Base-by-base conservation (phyloP, 2,888 invertebrate species). In the Branchellion lobata region DNA sequence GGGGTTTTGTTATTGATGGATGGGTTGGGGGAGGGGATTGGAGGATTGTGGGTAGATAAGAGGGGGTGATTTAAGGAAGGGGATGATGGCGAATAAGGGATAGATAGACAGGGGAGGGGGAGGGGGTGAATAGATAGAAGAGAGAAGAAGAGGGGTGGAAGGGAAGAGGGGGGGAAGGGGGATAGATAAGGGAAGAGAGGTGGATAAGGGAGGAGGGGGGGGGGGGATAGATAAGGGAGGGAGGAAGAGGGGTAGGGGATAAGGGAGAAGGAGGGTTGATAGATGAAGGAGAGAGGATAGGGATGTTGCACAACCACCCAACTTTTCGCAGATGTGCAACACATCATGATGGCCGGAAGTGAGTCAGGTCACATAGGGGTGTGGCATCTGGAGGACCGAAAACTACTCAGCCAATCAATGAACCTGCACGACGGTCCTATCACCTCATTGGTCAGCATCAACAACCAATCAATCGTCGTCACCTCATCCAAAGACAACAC, bases 401-500 rank as follows among this genome's bases (percentile, higher is more conserved):
- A 92, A 86, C 90, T 96, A 0, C 90, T 92, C 79, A 92, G 93
- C 81, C 96, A 96, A 87, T 88, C 96, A 29, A 89, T 92, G 74
- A 89, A 90, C 65, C 95, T 94, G 0, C 99, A 99, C 86, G 89
- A 81, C 27, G 84, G 85, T 21, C 87, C 91, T 18, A 92, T 98
- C 1, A 91, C 92, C 14, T 94, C 96, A 0, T 88, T 96, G 84
- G 90, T 92, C 83, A 96, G 93, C 88, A 89, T 98, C 72, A 92
- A 93, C 72, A 92, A 92, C 80, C 96, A 99, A 86, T 96, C 97
- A 0, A 87, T 98, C 0, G 89, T 97, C 88, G 90, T 96, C 0
- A 94, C 96, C 0, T 94, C 94, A 18, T 95, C 95, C 0, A 91
- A 92, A n/a, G 97, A 98, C 85, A 97, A 97, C 87, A 92, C 95